Conservation (phyloP, 2,888 invertebrate genomes). For the Andrena trimmerana region DNA sequence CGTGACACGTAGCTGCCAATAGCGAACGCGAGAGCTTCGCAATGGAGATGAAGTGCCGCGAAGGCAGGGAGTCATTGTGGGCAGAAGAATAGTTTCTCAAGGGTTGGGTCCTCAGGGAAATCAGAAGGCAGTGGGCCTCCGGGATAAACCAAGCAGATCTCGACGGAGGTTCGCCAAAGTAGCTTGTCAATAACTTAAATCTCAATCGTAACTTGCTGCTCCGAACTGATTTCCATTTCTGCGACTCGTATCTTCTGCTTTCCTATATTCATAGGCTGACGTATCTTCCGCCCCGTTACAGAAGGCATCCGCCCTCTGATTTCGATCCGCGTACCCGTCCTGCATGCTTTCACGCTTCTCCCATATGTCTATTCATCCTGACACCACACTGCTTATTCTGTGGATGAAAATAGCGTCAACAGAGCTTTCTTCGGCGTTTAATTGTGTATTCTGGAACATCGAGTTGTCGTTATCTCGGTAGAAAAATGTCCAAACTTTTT, state of each 20-base stretch:
- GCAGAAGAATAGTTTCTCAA: slow-evolving; percentile 84
- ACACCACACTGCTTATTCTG: not conserved
- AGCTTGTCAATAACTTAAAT: slow-evolving; percentile 85
- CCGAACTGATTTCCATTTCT: slow-evolving; percentile 82
- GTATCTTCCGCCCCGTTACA: slow-evolving; percentile 54
- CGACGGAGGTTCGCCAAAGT: slow-evolving; percentile 82
- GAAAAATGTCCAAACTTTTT: no score
- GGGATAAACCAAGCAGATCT: slow-evolving; percentile 81
- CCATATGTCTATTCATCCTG: not conserved
- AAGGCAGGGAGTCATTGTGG: slow-evolving; percentile 82
- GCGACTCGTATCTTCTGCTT: slow-evolving; percentile 69
- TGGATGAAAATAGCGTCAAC: not conserved
- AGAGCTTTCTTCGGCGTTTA: not conserved
- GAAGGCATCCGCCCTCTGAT: slow-evolving; percentile 35
- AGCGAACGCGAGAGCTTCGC: slow-evolving; percentile 47
- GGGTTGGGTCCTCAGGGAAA: slow-evolving; percentile 84
- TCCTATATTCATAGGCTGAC: slow-evolving; percentile 71
- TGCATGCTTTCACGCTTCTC: not conserved
- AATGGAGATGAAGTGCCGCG: slow-evolving; percentile 74
- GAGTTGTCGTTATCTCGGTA: no score
- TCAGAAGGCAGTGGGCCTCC: slow-evolving; percentile 83
- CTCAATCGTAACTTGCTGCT: slow-evolving; percentile 84
- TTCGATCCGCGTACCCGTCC: slow-evolving; percentile 4
- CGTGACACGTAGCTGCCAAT: slow-evolving; percentile 51
- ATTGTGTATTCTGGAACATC: not conserved